phyloP scores from a whole-genome alignment of 1,140 invertebrate genomes.

The Triops cancriformis region DNA sequence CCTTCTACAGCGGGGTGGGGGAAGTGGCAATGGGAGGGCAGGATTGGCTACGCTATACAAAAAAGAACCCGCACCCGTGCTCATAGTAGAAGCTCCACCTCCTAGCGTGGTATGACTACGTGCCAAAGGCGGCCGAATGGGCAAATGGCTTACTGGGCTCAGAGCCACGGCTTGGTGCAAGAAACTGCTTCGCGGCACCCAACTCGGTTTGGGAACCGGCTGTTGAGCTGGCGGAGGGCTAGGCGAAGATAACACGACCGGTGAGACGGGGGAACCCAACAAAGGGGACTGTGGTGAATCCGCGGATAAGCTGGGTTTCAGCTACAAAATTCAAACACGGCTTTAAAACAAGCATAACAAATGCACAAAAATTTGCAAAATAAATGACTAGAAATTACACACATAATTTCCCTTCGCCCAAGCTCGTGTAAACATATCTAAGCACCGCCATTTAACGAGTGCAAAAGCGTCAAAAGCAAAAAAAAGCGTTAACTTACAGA shows the following conservation, averaged over 20 bases:
- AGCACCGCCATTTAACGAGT: conserved; percentile 11
- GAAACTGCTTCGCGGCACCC: background rate
- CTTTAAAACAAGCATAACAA: conserved; percentile 39
- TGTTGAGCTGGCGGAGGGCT: conserved; percentile 15
- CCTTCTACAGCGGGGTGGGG: conserved; percentile 23
- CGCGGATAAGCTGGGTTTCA: conserved; percentile 23
- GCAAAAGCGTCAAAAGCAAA: background rate
- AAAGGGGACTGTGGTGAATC: conserved; percentile 28
- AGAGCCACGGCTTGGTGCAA: background rate
- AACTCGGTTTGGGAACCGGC: background rate
- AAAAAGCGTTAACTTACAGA: conserved; percentile 41
- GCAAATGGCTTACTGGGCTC: background rate
- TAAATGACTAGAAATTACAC: no score
- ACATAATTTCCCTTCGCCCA: background rate
- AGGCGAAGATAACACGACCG: conserved; percentile 19
- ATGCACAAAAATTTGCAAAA: background rate
- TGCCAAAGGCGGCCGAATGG: background rate
- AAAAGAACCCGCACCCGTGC: conserved; percentile 17
- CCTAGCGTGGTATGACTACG: conserved; percentile 8
- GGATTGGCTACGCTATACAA: conserved; percentile 15
- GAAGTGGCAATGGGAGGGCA: conserved; percentile 21
- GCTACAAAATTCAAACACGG: conserved; percentile 34
- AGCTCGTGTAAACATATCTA: background rate
- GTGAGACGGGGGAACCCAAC: conserved; percentile 28
- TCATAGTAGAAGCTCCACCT: background rate